These are phyloP conservation scores for Macroglossus sobrinus DNA, from an alignment of 2,113 vertebrate species.

Conservation along the genomic window DNA sequence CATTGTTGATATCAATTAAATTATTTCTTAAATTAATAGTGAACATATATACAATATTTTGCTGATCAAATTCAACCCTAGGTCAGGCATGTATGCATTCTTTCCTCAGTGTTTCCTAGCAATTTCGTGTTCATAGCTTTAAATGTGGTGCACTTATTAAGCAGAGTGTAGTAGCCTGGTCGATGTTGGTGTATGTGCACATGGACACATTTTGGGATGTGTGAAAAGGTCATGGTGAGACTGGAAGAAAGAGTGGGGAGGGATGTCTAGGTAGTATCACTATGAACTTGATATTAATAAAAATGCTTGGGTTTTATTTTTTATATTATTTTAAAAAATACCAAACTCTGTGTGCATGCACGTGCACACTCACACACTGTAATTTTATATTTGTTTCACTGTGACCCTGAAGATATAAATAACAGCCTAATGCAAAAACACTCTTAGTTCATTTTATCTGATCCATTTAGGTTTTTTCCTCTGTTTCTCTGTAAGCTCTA, in stretches of 20 bases:
- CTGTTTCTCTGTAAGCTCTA: not conserved
- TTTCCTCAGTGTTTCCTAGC: not conserved
- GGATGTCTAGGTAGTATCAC: not conserved
- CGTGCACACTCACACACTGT: not conserved
- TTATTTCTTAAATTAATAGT: not conserved
- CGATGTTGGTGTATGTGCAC: not conserved
- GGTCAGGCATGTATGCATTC: not conserved
- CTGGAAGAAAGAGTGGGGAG: not conserved
- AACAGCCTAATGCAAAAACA: not conserved
- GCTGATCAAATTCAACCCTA: not conserved
- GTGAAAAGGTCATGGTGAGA: not conserved
- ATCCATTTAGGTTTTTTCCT: slow-evolving; percentile 21
- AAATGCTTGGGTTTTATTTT: not conserved
- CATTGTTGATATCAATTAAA: slow-evolving; percentile 15
- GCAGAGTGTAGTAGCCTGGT: not conserved
- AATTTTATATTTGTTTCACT: not conserved
- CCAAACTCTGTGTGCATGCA: too few relatives aligned
- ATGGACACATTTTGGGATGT: not conserved
- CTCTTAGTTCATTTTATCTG: not conserved
- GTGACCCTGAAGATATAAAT: not conserved
- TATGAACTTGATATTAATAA: not conserved
- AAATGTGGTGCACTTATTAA: not conserved
- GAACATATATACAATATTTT: not conserved
- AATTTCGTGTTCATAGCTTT: not conserved
- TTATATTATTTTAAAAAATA: not conserved